Percentiles rank a stretch among this genome's conserved stretches.
Conservation (phyloP, 2,888 invertebrate species). For the Lasiommata megera region DNA sequence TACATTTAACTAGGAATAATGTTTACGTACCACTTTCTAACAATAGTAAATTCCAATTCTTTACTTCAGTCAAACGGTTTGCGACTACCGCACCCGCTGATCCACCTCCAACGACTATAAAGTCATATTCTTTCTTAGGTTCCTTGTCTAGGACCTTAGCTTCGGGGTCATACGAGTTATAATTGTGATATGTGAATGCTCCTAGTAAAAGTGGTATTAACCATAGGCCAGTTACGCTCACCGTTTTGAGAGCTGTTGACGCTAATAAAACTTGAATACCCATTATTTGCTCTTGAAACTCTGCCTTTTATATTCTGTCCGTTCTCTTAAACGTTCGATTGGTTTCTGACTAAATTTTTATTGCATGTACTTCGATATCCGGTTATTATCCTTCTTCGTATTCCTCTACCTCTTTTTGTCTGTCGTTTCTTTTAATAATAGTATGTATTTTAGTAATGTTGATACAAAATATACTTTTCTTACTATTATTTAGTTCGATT, state of each 20-base stretch:
- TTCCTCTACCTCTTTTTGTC: no score
- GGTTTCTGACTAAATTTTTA: no score
- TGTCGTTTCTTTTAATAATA: no score
- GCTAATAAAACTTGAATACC: conserved; percentile 87
- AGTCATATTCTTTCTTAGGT: conserved; percentile 90
- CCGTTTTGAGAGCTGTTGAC: conserved; percentile 89
- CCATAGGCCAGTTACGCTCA: conserved; percentile 91
- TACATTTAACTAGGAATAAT: not conserved
- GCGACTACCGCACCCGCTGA: conserved; percentile 95
- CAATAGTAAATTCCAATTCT: conserved; percentile 88
- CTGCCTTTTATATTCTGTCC: conserved; percentile 14
- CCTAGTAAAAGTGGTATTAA: conserved; percentile 91
- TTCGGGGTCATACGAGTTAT: conserved; percentile 91
- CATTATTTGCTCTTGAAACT: conserved; percentile 68
- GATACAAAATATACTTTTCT: conserved; percentile 21
- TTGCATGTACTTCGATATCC: no score
- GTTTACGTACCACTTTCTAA: conserved; percentile 84
- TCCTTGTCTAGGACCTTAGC: conserved; percentile 86
- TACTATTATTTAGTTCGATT: conserved; percentile 39
- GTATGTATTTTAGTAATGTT: no score
- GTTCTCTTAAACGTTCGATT: no score
- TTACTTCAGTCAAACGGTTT: conserved; percentile 88
- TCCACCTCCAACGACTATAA: conserved; percentile 91
- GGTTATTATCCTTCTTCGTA: no score
- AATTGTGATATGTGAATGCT: conserved; percentile 90